Conservation (phyloP, 2,113 vertebrate genomes). For the Rhinoderma darwinii region DNA sequence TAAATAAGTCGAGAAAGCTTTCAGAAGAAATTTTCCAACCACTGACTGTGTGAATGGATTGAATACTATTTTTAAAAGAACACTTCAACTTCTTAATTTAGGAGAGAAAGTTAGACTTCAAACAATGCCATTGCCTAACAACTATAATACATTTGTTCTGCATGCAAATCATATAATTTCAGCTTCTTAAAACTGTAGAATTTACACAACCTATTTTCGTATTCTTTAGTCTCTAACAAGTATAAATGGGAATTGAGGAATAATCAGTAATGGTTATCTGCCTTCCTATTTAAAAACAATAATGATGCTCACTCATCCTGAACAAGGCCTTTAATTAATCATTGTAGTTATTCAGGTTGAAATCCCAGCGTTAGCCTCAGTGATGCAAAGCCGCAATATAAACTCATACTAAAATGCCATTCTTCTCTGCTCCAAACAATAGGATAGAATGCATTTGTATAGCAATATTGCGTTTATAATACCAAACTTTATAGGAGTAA, state of each 20-base stretch:
- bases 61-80: constrained; percentile 13
- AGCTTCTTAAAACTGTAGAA: constrained; percentile 67
- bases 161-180: constrained; percentile 68
- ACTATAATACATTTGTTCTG: constrained; percentile 60
- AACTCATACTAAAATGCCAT: constrained; percentile 73
- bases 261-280: constrained; percentile 84
- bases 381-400: constrained; percentile 72
- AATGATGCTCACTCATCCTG: constrained; percentile 87
- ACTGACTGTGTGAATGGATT: background rate
- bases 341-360: constrained; percentile 87
- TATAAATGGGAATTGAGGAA: constrained; percentile 75
- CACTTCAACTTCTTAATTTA: constrained; percentile 61
- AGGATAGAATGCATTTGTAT: constrained; percentile 58
- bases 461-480: constrained; percentile 66
- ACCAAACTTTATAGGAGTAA: constrained; percentile 62
- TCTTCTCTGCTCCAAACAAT: constrained; percentile 62
- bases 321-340: constrained; percentile 90
- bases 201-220: constrained; percentile 70
- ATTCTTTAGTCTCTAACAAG: constrained; percentile 76
- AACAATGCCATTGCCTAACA: constrained; percentile 51
- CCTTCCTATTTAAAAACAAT: constrained; percentile 90
- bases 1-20: background rate
- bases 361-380: constrained; percentile 76
- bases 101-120: constrained; percentile 51
- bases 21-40: constrained; percentile 3